Base-by-base conservation (phyloP, 2,888 invertebrate species). In the Cheilosia scutellata region DNA sequence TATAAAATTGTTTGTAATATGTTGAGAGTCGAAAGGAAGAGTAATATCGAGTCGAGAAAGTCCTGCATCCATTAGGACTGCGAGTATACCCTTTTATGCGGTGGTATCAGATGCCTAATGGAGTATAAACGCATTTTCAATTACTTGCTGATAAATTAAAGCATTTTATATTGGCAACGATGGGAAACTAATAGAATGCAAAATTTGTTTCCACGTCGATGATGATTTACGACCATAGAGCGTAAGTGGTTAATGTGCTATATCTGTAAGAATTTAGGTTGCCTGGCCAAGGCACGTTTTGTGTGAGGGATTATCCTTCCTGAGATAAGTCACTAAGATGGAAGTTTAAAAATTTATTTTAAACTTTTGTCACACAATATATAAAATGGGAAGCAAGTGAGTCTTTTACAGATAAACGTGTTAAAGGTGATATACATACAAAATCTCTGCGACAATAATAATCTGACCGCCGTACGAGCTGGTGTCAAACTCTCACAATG, bases 41-140 rank as follows among this genome's bases (percentile, higher is more conserved):
- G 31, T 4, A 13, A 40, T 20, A 44, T 13, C 13, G 57, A 33
- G 55, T 27, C 29, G 42, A 75, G n/a, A 31, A 33, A 60, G 62
- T 71, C 55, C 70, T 71, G 62, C 77, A 47, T 70, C 77, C 77
- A 78, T 78, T 78, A 78, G 55, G 70, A 55, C 47, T 11, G 37
- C 44, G 63, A 53, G 57, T 63, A 31, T 16, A 78, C 55, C 33
- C 77, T 77, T 65, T 66, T 37, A 57, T 58, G 65, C 40, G 68
- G 68, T 53, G 47, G 47, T 49, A 78, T 78, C 70, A 70, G 70
- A 78, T 70, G 70, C 77, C 77, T 78, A 78, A 78, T 78, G 77
- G 77, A 62, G 62, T 78, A 70, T 78, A 78, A 78, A 78, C 70
- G 77, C 77, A 70, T 78, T 78, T 78, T 70, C 77, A 70, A 71